A percentile compares a stretch with the other conserved stretches of the same genome.
These are phyloP conservation scores for Oophaga sylvatica DNA, from an alignment of 2,797 vertebrate genomes.

Conservation along the genomic window DNA sequence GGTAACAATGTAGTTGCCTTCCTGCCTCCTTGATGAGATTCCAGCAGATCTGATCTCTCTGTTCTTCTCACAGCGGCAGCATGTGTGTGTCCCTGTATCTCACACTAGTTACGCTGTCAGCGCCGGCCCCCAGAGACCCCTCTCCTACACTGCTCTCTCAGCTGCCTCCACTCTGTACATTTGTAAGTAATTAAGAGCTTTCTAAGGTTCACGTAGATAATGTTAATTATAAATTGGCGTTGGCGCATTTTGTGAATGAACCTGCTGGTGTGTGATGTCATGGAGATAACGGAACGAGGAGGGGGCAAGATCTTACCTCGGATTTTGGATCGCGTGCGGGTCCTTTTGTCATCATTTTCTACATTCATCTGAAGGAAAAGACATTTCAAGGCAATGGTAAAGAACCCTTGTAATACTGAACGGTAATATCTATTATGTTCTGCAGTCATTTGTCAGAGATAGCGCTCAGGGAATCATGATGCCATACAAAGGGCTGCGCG, in stretches of 20 bases:
- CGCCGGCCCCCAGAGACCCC: slow-evolving; percentile 30
- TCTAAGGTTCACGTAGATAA: slow-evolving; percentile 29
- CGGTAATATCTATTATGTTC: neutral
- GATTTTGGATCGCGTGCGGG: slow-evolving; percentile 91
- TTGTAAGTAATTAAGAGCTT: slow-evolving; percentile 57
- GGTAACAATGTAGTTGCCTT: neutral
- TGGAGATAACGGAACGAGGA: neutral
- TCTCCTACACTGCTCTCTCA: neutral
- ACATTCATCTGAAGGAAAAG: slow-evolving; percentile 87
- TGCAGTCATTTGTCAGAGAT: neutral
- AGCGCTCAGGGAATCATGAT: neutral
- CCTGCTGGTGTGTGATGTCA: neutral
- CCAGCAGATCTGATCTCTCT: neutral
- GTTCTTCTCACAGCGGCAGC: neutral
- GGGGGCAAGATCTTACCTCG: slow-evolving; percentile 80
- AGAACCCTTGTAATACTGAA: neutral
- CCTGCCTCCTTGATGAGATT: neutral
- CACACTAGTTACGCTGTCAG: slow-evolving; percentile 6
- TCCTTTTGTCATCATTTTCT: slow-evolving; percentile 88
- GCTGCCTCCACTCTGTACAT: slow-evolving; percentile 18
- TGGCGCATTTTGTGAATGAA: slow-evolving; percentile 49
- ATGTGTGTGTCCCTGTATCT: slow-evolving; percentile 20
- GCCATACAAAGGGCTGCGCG: neutral
- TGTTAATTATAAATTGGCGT: slow-evolving; percentile 41
- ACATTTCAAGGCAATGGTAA: slow-evolving; percentile 9